Evolutionary conservation across 1,140 invertebrate species (phyloP), one percentile per base, ranked within the genome.

Genomic region (Pinna nobilis): DNA sequence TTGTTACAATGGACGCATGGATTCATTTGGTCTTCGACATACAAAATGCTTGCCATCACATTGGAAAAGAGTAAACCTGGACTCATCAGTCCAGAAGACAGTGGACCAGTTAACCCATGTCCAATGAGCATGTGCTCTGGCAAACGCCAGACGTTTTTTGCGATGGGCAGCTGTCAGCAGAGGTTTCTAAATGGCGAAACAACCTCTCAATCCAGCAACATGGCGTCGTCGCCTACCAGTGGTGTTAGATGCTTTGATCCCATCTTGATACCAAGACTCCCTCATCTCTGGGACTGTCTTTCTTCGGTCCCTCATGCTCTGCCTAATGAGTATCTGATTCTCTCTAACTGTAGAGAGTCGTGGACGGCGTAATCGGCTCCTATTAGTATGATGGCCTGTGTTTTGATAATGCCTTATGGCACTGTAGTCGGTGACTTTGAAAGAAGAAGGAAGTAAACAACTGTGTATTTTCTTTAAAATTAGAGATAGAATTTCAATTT

Each of bases 51-150:
- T 65, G 28, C 41, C 44, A 66, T 51, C 25, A 6, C 15, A 37
- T 66, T 51, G 41, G 25, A 66, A 66, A 2, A 66, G 13, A 39
- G 61, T 49, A n/a, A 65, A 65, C 11, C 41, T 39, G 2, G 41
- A 65, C 41, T 65, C 44, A 65, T 49, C 61, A n/a, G 61, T 49
- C 61, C 61, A 65, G 7, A 65, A 51, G 35, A 66, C 64, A 49
- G 64, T 9, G 4, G 47, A 66, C 64, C 64, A 66, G 30, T 51
- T 49, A 15, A 66, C 47, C 30, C 30, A 51, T 7, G 47, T 66
- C 64, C 64, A 66, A 23, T 51, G 1, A 18, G 30, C 9, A 49
- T 65, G 61, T 4, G 41, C 28, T 18, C 47, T 49, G 0, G 47
- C 61, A 50, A 65, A 65, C 7, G 13, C 61, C 20, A 65, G 28